Evolutionary conservation across 2,113 vertebrate species (phyloP), one percentile per base, ranked within the genome.

Genomic region (Prinia subflava): DNA sequence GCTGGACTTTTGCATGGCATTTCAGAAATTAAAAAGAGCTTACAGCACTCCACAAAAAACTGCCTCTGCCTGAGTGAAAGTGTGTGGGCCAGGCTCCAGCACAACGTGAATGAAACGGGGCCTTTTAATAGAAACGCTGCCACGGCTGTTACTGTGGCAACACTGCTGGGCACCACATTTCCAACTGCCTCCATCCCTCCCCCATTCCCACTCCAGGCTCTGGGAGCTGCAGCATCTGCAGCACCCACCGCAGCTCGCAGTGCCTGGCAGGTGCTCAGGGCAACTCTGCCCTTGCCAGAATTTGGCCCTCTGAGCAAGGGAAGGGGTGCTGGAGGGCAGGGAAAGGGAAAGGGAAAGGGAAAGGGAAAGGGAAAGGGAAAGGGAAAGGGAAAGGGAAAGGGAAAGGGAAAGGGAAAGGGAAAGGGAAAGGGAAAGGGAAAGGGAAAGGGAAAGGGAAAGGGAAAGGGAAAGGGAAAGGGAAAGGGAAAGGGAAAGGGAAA

Each of bases 121-220:
- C 46, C 92, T 95, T 95, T 95, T 93, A 95, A 95, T 91, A 97
- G 96, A 76, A 93, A 91, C 4, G 6, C 92, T 93, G 88, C 83
- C 91, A 83, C 7, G 50, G 50, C 86, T 93, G 97, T 97, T 97
- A 82, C 96, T 94, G 96, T 96, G 95, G 95, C 88, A 97, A 97
- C 96, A 60, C 95, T 83, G 92, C 85, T 89, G 93, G 94, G 88
- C 91, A 94, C 56, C 62, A 17, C 78, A 86, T 91, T 30, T 87
- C 64, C 73, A 41, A 86, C 25, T 31, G 52, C 87, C 39, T 94
- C 41, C 70, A 68, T 30, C 86, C 85, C 92, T 87, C 87, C 91
- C 63, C 86, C 90, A 27, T 13, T 44, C 33, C 73, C 42, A 22
- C 55, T 75, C 53, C n/a, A 3, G 47, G 57, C 81, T 65, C 63